Base-by-base conservation (phyloP, 2,888 invertebrate genomes). In the Cantharis rufa region DNA sequence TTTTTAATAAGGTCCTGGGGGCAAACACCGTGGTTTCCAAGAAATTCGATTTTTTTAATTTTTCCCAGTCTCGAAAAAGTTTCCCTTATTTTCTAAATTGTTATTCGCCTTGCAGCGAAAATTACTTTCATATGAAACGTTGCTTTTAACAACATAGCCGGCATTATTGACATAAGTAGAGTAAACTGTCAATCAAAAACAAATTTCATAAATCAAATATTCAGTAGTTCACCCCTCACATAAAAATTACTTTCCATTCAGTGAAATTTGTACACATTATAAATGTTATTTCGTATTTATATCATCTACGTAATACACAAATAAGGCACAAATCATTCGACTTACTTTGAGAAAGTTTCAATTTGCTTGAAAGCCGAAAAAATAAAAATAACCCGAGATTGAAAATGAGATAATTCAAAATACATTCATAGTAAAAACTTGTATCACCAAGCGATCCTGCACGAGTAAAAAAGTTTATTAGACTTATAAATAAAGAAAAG, bases 331-430 rank as follows among this genome's bases (percentile, higher is more conserved):
- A 48, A 48, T 48, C 48, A n/a, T 48, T 48, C 48, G 48, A 48
- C 48, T n/a, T 48, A 48, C 48, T 48, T 48, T 48, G n/a, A n/a
- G 64, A 24, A 66, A 66, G 64, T 66, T 66, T 66, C 64, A 66
- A 66, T 66, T 66, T 66, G 18, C 64, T n/a, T 66, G 64, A 66
- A 18, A 66, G 64, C 21, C 64, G 64, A 66, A 18, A 66, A 66
- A 21, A 66, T 66, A 66, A 66, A 66, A 66, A n/a, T 66, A 66
- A 66, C 64, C 64, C 64, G 21, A 66, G 64, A 66, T 66, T 66
- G 64, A 66, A 66, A 66, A 21, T 66, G 64, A 66, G 64, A 66
- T 66, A 66, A 66, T 66, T 66, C 64, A 66, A 66, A 66, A 66
- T 66, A 66, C 64, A 66, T 66, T 66, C 64, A 48, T n/a, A 48